Base-by-base conservation (phyloP, 2,888 invertebrate genomes). In the Trichogramma dendrolimi region DNA sequence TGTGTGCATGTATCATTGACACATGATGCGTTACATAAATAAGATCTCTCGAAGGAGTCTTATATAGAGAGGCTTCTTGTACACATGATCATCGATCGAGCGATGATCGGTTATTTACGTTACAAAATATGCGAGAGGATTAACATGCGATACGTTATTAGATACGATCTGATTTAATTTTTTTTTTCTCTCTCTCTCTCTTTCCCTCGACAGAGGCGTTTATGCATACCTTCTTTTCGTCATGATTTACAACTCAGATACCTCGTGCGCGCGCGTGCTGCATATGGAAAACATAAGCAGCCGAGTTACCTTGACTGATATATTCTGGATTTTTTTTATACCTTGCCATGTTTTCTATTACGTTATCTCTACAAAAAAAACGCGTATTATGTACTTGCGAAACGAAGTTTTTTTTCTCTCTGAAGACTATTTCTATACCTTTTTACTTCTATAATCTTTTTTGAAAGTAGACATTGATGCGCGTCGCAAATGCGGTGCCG, bases 341-440 rank as follows among this genome's bases (percentile, higher is more conserved):
- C 43, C 10, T 47, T 27, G 27, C 27, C 27, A 63, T 58, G 46
- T 42, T 53, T 53, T 56, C 43, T 53, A n/a, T 52, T 46, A 58
- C 53, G 63, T 53, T 55, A 14, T 57, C 54, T 60, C 39, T 54
- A 40, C 57, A 42, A 63, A 65, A 75, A 75, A 74, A 73, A 70
- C 71, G 73, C 74, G 74, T 67, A 62, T 65, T 68, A 60, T 66
- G 60, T 62, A 60, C 60, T 53, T 61, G 55, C 63, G 27, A 27
- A 27, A 27, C 27, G 27, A 27, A 27, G 27, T 27, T 27, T 27
- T 61, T 59, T 43, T 47, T 11, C 39, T 27, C 5, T 60, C 4
- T 5, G 46, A 6, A 41, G 38, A 27, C 52, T 50, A 51, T 40
- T 39, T 47, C 53, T 52, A 11, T 55, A 39, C 14, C 55, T 49